A percentile compares a stretch with the other conserved stretches of the same genome.
phyloP scores from a whole-genome alignment of 2,888 invertebrate species.

The Exocentrus adspersus region DNA sequence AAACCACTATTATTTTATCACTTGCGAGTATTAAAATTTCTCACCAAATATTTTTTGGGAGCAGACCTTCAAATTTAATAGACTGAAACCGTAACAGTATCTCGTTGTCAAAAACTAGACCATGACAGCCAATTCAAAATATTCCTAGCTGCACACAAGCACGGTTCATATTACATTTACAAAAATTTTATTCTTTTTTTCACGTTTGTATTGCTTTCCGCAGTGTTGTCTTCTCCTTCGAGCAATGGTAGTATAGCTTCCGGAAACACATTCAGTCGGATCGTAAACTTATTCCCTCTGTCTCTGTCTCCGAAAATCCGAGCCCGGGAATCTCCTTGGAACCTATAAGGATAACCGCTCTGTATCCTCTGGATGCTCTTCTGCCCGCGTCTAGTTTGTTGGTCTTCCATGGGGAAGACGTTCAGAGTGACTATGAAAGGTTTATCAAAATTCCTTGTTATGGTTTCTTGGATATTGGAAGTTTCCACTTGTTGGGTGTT shows the following conservation, averaged over 20 bases:
- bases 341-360: not conserved
- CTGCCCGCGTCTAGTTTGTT: slow-evolving; percentile 3
- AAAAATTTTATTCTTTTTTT: slow-evolving; percentile 13
- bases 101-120: no score
- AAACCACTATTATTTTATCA: no score
- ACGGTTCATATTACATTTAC: not conserved
- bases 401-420: slow-evolving; percentile 46
- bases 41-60: no score
- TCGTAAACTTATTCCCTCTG: slow-evolving; percentile 42
- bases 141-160: no score
- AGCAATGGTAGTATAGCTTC: slow-evolving; percentile 18
- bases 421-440: slow-evolving; percentile 48
- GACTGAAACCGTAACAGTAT: no score
- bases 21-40: no score
- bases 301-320: not conserved
- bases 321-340: not conserved
- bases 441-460: slow-evolving; percentile 32
- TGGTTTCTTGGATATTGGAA: slow-evolving; percentile 32
- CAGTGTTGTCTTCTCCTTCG: not conserved
- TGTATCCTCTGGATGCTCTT: not conserved
- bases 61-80: no score
- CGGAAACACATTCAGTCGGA: slow-evolving; percentile 50
- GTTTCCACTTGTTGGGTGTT: slow-evolving; percentile 23
- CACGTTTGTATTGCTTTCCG: slow-evolving; percentile 9
- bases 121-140: no score